phyloP scores from a whole-genome alignment of 2,113 vertebrate genomes.

The Rutilus rutilus region DNA sequence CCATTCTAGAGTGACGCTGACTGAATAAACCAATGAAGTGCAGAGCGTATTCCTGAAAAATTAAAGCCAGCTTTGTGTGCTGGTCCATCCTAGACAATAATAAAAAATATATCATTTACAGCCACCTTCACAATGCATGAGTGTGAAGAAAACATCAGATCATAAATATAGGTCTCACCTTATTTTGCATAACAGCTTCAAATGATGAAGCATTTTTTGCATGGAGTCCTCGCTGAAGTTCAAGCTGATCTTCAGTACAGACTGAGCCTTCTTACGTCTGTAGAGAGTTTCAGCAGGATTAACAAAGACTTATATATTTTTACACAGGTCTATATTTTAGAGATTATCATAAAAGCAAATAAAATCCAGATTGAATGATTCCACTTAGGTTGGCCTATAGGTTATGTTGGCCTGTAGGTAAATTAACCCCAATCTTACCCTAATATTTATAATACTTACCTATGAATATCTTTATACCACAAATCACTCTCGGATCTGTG shows the following conservation, averaged over 20 bases:
- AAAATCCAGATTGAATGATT: not conserved
- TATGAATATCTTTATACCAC: not conserved
- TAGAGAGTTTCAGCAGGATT: not conserved
- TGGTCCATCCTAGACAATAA: slow-evolving; percentile 50
- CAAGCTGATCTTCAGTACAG: slow-evolving; percentile 6
- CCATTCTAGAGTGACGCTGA: slow-evolving; percentile 52
- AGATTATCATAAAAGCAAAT: not conserved
- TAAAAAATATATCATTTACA: not conserved
- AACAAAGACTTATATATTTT: not conserved
- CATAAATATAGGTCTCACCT: slow-evolving; percentile 43
- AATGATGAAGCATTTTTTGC: slow-evolving; percentile 46
- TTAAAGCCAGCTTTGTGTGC: slow-evolving; percentile 46
- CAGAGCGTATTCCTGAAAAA: slow-evolving; percentile 39
- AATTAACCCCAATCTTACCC: not conserved
- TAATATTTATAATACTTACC: slow-evolving; percentile 35
- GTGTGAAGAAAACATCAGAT: not conserved
- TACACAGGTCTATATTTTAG: not conserved
- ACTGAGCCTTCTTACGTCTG: slow-evolving; percentile 13
- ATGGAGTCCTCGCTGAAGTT: slow-evolving; percentile 57
- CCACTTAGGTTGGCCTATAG: no score
- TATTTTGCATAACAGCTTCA: slow-evolving; percentile 49
- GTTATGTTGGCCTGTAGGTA: not conserved
- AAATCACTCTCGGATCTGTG: slow-evolving; percentile 40
- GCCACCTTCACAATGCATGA: not conserved
- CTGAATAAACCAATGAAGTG: slow-evolving; percentile 53